phyloP scores from a whole-genome alignment of 2,888 invertebrate genomes.

The Trachelus troglodyta region DNA sequence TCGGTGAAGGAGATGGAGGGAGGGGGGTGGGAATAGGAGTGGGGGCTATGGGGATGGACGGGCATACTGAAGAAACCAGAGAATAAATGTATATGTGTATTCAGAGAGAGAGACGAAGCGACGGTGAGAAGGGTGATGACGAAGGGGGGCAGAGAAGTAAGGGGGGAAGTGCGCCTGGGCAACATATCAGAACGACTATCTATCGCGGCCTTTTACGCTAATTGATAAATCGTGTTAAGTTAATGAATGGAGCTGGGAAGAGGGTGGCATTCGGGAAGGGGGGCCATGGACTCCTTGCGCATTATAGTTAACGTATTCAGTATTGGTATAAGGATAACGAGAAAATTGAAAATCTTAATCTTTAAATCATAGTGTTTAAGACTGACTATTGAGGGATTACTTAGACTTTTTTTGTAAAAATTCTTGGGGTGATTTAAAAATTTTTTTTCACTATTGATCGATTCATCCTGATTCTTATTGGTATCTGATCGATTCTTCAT shows the following conservation, averaged over 20 bases:
- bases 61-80: conserved; percentile 7
- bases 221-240: conserved; percentile 67
- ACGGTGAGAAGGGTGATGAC: conserved; percentile 30
- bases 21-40: background rate
- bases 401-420: background rate
- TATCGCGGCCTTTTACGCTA: conserved; percentile 66
- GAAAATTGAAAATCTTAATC: conserved; percentile 56
- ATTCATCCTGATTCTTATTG: background rate
- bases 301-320: background rate
- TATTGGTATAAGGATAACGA: conserved; percentile 44
- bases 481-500: background rate
- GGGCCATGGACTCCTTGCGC: background rate
- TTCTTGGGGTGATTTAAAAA: background rate
- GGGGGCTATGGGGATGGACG: conserved; percentile 16
- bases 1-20: background rate
- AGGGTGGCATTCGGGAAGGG: background rate
- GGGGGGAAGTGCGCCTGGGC: conserved; percentile 37
- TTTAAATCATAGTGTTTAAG: background rate
- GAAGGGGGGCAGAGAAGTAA: conserved; percentile 16
- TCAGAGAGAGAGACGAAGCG: conserved; percentile 8
- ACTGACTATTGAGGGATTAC: background rate
- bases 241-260: conserved; percentile 60
- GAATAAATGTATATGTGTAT: background rate
- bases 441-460: background rate
- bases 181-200: conserved; percentile 64